phyloP scores from a whole-genome alignment of 53 echinoderm and acorn worm genomes.

The Luidia sarsii region DNA sequence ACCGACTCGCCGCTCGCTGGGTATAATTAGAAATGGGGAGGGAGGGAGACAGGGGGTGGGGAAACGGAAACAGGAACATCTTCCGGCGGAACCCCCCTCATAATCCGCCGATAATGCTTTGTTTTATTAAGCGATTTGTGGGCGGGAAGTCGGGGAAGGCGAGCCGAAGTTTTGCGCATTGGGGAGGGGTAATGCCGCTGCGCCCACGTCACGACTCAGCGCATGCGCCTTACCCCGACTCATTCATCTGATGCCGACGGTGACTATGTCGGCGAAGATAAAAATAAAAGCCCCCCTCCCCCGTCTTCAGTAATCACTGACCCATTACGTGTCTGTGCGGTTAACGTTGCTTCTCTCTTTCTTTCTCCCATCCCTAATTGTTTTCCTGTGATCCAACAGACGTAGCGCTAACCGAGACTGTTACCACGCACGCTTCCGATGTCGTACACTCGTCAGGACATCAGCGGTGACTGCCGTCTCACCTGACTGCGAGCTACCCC shows the following conservation, averaged over 20 bases:
- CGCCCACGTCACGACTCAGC: slow-evolving; percentile 19
- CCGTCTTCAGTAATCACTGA: slow-evolving; percentile 24
- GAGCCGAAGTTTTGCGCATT: too few species aligned
- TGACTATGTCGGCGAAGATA: neutral
- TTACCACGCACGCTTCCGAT: too few species aligned
- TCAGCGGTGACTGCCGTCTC: slow-evolving; percentile 16
- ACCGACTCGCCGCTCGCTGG: neutral
- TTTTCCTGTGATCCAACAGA: slow-evolving; percentile 12
- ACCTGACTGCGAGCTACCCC: slow-evolving; percentile 1
- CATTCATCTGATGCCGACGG: neutral
- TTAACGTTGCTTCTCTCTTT: slow-evolving; percentile 41
- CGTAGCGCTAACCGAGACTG: neutral
- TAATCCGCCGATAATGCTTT: neutral
- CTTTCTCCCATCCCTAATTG: too few species aligned
- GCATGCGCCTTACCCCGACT: slow-evolving; percentile 8
- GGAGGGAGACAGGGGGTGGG: neutral
- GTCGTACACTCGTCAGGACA: too few species aligned
- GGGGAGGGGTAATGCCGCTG: too few species aligned
- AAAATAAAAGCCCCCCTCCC: neutral
- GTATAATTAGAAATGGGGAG: neutral
- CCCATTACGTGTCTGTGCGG: slow-evolving; percentile 43
- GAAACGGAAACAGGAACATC: neutral
- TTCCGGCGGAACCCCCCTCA: slow-evolving; percentile 26
- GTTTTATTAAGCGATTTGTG: slow-evolving; percentile 13
- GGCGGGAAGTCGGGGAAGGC: slow-evolving; percentile 17